Base-by-base conservation (phyloP, 2,113 vertebrate species). In the Egretta garzetta region DNA sequence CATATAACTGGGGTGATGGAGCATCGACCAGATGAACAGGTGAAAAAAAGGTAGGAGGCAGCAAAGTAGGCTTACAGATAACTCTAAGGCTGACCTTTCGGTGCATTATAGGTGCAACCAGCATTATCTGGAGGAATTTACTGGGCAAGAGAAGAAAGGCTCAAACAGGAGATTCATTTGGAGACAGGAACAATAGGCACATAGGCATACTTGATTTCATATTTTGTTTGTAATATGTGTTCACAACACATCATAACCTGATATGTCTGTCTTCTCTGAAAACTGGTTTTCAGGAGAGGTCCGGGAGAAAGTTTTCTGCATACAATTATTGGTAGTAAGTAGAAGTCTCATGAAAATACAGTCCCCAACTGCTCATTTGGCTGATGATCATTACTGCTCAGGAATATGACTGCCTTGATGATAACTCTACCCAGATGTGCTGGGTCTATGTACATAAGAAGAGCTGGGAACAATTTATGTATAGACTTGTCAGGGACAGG, bases 1-100 rank as follows among this genome's bases (percentile, higher is more conserved):
- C 33, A 30, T 0, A 2, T 24, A 52, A 10, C 35, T 4, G 1
- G 7, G 47, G 5, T 15, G 23, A n/a, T 37, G 45, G 45, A 70
- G 22, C 39, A 62, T 14, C 4, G 1, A 58, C 26, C 66, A 71
- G 23, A 47, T 5, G 62, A 12, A 35, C 1, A 33, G 20, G 33
- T 66, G 39, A 19, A 49, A n/a, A 47, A 64, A 32, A 43, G 30
- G 17, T 16, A 83, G 62, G 24, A 93, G 52, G 22, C 21, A 49
- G 23, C 33, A 35, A 75, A 92, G 8, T 5, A 59, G n/a, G 41
- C 30, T 23, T 53, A 33, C 14, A 24, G 33, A 14, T 63, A 49
- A 60, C n/a, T 33, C 39, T 56, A 43, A 66, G 56, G 23, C 7
- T 84, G 37, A 63, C 21, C 27, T 72, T 80, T 71, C 9, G 41